Evolutionary conservation across 2,113 vertebrate species (phyloP).

Genomic region (Leuciscus idus): DNA sequence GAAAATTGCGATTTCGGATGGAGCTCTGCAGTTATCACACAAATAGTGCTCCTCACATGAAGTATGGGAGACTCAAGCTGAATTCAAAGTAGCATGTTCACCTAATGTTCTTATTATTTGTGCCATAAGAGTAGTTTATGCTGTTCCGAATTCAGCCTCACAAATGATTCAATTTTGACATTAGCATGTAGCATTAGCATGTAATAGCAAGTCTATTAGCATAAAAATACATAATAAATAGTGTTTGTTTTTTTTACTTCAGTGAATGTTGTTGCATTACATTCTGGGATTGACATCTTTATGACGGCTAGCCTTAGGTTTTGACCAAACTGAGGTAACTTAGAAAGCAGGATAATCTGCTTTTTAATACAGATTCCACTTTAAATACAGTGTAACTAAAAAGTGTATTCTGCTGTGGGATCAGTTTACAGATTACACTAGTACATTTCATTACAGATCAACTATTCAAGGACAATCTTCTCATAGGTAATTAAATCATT

Average conservation of each 20-base stretch:
- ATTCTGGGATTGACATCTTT: neutral
- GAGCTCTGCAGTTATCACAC: too few species aligned
- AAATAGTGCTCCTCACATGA: too few species aligned
- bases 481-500: constrained; percentile 9
- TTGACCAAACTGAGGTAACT: neutral
- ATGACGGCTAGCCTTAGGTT: neutral
- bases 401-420: neutral
- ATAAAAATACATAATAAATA: neutral
- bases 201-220: neutral
- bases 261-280: neutral
- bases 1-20: too few species aligned
- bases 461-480: neutral
- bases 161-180: neutral
- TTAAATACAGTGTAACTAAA: neutral
- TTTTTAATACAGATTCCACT: neutral
- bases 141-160: too few species aligned
- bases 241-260: neutral
- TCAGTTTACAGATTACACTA: neutral
- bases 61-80: too few species aligned
- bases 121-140: too few species aligned
- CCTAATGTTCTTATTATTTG: too few species aligned
- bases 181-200: neutral
- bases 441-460: neutral
- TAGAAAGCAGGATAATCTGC: neutral
- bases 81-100: too few species aligned